Base-by-base conservation (phyloP, 53 echinoderm and acorn worm species). In the Mesocentrotus franciscanus region DNA sequence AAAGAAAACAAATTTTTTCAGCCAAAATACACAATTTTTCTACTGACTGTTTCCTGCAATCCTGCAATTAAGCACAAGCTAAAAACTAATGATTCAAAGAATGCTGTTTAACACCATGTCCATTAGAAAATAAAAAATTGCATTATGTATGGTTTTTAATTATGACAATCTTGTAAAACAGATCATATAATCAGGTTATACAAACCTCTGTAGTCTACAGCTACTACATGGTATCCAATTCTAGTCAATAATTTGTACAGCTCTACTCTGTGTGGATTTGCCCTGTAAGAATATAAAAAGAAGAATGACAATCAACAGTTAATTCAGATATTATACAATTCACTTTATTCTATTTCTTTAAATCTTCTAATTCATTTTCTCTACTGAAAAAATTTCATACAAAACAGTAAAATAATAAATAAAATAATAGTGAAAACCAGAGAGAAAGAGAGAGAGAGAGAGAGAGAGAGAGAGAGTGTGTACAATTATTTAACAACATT, bases 201-300 rank as follows among this genome's bases (percentile, higher is more conserved):
- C 92, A 72, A 84, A 99, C 99, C 99, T 97, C 99, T 95, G 76
- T 99, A 99, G 90, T 99, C 99, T 56, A 98, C 92, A 35, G 99
- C 96, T 78, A 99, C 85, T 2, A 98, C 96, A 92, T 99, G 99
- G 90, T 87, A 97, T 62, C 97, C 98, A 39, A 97, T 60, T 57
- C 85, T 92, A 11, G 96, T 85, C 32, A 99, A 90, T 29, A 97
- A 90, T 56, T 95, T 96, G 85, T 99, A 99, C 61, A 99, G 94
- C 36, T 96, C 64, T 17, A 98, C 85, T 14, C 99, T 96, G 66
- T 95, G 83, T 49, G 92, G 83, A 68, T 94, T 94, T 24, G 87
- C 85, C 30, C 95, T 94, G 93, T 10, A 57, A 56, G 22, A n/a
- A 57, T 34, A n/a, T 4, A 58, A 58, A 59, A 5, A 87, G n/a